Base-by-base conservation (phyloP, 1,140 invertebrate genomes). In the Drosophila bipectinata region DNA sequence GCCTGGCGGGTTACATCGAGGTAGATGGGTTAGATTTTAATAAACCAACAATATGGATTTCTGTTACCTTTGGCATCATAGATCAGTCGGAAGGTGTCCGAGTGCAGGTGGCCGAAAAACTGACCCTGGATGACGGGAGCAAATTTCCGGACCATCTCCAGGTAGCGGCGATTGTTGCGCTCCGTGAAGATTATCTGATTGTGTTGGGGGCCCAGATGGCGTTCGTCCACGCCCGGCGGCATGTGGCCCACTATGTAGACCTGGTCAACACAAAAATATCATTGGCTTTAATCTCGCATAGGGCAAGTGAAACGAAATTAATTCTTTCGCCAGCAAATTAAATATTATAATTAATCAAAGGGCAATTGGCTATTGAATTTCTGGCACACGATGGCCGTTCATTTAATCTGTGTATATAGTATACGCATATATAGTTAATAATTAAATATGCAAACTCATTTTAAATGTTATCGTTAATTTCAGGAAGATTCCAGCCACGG, bases 41-140 rank as follows among this genome's bases (percentile, higher is more conserved):
- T 37, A 37, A 12, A 4, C 34, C 34, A 41, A 12, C 0, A 8
- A 15, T 14, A 28, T 28, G 6, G 14, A 52, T 5, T 51, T 5
- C 10, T 18, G 0, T 18, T 24, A 96, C 94, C 94, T 87, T 93
- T 93, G 69, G 96, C 95, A 90, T 94, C 95, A 92, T 97, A 97
- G 80, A 97, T 95, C 32, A 98, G 93, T 6, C 97, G 93, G 91
- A 98, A 98, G 0, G 97, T 96, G 91, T 98, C 97, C 10, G 96
- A 97, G 92, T 98, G 98, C 62, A 97, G 94, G 90, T 98, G 97
- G 2, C 97, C 97, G 82, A 98, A 98, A 92, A 98, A 98, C 92
- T 98, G 97, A 28, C 97, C 97, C 8, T 95, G 94, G 63, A 98
- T 98, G 57, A 97, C 96, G 57, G 94, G 92, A 9, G 95, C 94